Conservation (phyloP, 1,140 invertebrate species). For the Rhysida immarginata region DNA sequence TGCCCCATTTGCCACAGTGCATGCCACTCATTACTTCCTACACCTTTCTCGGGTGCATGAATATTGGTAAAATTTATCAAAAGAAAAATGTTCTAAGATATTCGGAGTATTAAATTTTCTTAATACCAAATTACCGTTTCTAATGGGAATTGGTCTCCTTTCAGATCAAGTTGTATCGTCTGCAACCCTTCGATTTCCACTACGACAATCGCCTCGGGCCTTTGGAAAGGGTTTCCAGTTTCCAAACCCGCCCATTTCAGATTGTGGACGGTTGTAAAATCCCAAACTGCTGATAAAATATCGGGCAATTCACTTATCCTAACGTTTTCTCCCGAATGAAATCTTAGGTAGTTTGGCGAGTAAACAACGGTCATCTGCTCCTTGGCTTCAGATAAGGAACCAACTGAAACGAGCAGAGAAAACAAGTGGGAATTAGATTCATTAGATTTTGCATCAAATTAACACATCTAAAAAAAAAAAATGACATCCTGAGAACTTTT, state of each 20-base stretch:
- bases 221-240: constrained; percentile 42
- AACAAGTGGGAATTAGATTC: too few relatives aligned
- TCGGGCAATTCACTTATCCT: not conserved
- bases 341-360: not conserved
- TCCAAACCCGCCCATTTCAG: not conserved
- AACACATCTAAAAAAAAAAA: too few relatives aligned
- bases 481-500: too few relatives aligned
- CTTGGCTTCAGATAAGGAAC: too few relatives aligned
- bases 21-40: not conserved
- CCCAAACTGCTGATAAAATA: not conserved
- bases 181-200: constrained; percentile 52
- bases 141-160: constrained; percentile 38
- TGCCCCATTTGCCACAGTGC: not conserved
- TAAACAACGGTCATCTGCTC: not conserved
- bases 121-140: constrained; percentile 23
- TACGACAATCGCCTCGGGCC: constrained; percentile 57
- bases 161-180: constrained; percentile 29
- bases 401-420: too few relatives aligned
- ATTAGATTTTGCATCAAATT: too few relatives aligned
- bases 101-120: constrained; percentile 9
- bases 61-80: not conserved
- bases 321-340: not conserved
- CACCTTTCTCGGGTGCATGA: not conserved
- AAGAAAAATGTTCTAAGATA: not conserved
- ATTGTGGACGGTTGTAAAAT: not conserved